These are phyloP conservation scores for Gadopsis marmoratus DNA, from an alignment of 2,797 vertebrate genomes.

Conservation along the genomic window DNA sequence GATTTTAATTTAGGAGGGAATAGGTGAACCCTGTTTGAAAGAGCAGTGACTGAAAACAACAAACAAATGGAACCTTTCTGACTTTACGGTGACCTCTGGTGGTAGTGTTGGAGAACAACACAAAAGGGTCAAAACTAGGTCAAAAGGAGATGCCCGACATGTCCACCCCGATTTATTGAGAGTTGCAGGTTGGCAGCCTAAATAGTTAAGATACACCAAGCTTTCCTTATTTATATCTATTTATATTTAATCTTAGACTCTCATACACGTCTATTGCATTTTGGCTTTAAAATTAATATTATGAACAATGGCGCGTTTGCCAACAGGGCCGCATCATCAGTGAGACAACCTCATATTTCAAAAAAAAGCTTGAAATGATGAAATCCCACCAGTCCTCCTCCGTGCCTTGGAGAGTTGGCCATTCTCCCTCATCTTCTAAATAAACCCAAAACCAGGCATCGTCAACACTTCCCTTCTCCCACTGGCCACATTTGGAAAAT, in stretches of 20 bases:
- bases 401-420: constrained; percentile 1
- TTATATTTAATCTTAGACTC: neutral
- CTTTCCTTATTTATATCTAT: neutral
- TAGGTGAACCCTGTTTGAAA: neutral
- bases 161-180: neutral
- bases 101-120: neutral
- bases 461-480: constrained; percentile 21
- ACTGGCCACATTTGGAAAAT: constrained; percentile 22
- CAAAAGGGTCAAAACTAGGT: neutral
- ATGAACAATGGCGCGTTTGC: constrained; percentile 14
- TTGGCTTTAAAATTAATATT: constrained; percentile 8
- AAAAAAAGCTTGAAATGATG: constrained; percentile 40
- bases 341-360: constrained; percentile 37
- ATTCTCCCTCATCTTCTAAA: constrained; percentile 45
- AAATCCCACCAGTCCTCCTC: constrained; percentile 36
- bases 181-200: neutral
- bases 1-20: neutral
- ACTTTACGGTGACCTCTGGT: neutral
- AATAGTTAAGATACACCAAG: neutral
- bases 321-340: constrained; percentile 3
- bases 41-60: neutral
- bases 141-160: neutral
- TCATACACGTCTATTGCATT: neutral
- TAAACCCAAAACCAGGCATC: constrained; percentile 46
- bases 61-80: neutral